Base-by-base conservation (phyloP, 2,888 invertebrate species). In the Apamea crenata region DNA sequence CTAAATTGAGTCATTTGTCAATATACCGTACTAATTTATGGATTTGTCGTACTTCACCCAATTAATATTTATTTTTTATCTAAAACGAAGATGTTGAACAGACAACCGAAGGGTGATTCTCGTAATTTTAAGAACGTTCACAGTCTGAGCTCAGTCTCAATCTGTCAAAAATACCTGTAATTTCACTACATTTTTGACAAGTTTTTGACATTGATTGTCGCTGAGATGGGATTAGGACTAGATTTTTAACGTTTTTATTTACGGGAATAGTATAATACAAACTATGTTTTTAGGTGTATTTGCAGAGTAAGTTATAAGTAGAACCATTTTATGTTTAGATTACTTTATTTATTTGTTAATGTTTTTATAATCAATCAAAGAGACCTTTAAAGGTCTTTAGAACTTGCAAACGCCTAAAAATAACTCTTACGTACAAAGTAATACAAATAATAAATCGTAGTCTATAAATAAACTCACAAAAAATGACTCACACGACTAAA, bases 1-100 rank as follows among this genome's bases (percentile, higher is more conserved):
- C 32, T 84, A 70, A 74, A 79, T 70, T 73, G 56, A 70, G 44
- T 59, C 7, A 74, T 81, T 82, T 59, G 21, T 84, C 65, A 67
- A 32, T 56, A 44, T 71, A 77, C 61, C 44, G 74, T 77, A 32
- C 3, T 81, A 12, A 69, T 67, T 73, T 36, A 75, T 40, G 47
- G 29, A 44, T 71, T 67, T 10, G 56, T 16, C 21, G 32, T 40
- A 18, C 25, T 0, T 25, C 36, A 32, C 10, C 36, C 12, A 36
- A 12, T 29, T 10, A 32, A 32, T 7, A 4, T 78, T 40, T 61
- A 50, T 78, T 67, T 67, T 65, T 78, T 40, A 32, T 14, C 18
- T 14, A 18, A 18, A 18, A 29, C 14, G 25, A 36, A 21, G 12
- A 50, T 18, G 25, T 50, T 32, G 10, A 76, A 40, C 7, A 7